Percentiles rank a stretch among this genome's conserved stretches.
Conservation (phyloP, 2,797 vertebrate species). For the Pangasius mekongensis region DNA sequence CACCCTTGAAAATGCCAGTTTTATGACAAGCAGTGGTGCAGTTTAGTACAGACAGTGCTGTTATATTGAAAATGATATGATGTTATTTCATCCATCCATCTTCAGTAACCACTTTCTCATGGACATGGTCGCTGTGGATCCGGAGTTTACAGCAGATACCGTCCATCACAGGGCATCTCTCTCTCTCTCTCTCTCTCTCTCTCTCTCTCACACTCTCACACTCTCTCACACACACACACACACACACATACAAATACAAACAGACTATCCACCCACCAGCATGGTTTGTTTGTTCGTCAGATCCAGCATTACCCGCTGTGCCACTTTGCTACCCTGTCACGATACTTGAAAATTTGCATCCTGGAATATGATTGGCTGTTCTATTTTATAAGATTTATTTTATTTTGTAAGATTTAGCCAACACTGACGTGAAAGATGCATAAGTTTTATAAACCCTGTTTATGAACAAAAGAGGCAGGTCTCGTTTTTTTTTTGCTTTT, state of each 20-base stretch:
- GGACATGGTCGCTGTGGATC: neutral
- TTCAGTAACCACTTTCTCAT: neutral
- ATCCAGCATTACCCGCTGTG: too few relatives aligned
- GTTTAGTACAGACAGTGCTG: neutral
- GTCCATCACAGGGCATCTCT: neutral
- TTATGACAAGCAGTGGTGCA: neutral
- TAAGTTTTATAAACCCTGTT: neutral
- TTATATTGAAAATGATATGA: neutral
- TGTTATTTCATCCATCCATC: neutral
- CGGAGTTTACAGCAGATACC: neutral
- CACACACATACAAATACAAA: neutral
- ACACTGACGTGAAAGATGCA: too few relatives aligned
- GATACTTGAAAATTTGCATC: too few relatives aligned
- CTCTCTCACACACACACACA: neutral
- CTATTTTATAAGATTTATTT: too few relatives aligned
- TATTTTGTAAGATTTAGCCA: neutral
- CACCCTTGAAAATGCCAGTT: neutral
- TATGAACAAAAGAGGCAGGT: neutral
- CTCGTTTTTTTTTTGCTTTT: conserved; percentile 61
- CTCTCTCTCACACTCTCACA: too few relatives aligned
- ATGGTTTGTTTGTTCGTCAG: too few relatives aligned
- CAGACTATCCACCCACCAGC: neutral
- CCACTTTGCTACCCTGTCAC: too few relatives aligned
- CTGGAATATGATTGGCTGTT: too few relatives aligned
- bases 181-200: too few relatives aligned